phyloP scores from a whole-genome alignment of 2,888 invertebrate species.

The Ichneumoninae sp. region DNA sequence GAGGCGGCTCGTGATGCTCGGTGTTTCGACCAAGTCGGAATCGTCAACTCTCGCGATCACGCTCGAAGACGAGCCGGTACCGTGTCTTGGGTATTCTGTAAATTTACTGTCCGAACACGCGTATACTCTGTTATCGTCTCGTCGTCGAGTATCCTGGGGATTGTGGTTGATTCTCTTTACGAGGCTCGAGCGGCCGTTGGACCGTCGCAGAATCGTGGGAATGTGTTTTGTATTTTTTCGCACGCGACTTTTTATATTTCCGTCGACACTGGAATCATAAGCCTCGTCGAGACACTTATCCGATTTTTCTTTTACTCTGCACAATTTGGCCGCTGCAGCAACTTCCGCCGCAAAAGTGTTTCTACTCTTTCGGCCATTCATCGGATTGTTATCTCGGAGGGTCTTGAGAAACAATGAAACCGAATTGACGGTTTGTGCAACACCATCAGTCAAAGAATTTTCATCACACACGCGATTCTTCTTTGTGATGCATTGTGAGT shows the following conservation, averaged over 20 bases:
- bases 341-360: slow-evolving; percentile 26
- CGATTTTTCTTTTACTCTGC: neutral
- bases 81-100: neutral
- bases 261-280: slow-evolving; percentile 2
- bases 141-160: neutral
- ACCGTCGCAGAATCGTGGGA: slow-evolving; percentile 60
- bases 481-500: no score
- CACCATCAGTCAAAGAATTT: neutral
- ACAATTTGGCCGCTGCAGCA: neutral
- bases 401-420: slow-evolving; percentile 42
- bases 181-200: slow-evolving; percentile 28
- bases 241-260: slow-evolving; percentile 5
- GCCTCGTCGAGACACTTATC: neutral
- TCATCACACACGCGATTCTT: neutral
- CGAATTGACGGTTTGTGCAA: neutral
- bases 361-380: neutral
- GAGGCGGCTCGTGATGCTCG: neutral
- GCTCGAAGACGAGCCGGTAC: neutral
- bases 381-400: slow-evolving; percentile 15
- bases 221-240: slow-evolving; percentile 56
- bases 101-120: neutral
- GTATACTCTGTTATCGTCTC: neutral
- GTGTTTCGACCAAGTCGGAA: neutral
- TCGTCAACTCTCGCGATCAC: neutral
- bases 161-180: slow-evolving; percentile 7